Percentiles rank a stretch among this genome's conserved stretches.
These are phyloP conservation scores for Nyctibius bracteatus DNA, from an alignment of 2,113 vertebrate species.

Conservation along the genomic window DNA sequence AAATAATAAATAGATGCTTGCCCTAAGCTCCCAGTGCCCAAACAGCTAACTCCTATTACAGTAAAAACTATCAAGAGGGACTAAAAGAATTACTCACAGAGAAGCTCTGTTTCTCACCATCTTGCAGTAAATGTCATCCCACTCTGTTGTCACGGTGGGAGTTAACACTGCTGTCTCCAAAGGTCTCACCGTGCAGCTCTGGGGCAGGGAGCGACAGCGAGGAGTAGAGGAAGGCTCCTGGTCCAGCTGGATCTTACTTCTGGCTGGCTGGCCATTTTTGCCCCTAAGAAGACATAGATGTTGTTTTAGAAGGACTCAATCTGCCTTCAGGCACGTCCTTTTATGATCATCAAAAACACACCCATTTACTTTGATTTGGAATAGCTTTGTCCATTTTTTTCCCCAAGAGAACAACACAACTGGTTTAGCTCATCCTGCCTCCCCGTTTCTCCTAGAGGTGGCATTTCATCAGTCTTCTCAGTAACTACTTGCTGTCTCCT, in stretches of 20 bases:
- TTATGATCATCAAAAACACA: not conserved
- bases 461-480: not conserved
- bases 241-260: not conserved
- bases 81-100: not conserved
- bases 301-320: not conserved
- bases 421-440: not conserved
- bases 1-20: slow-evolving; percentile 41
- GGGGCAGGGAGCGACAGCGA: not conserved
- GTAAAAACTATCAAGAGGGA: slow-evolving; percentile 4
- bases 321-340: not conserved
- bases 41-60: not conserved
- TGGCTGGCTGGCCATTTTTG: not conserved
- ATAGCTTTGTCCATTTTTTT: not conserved
- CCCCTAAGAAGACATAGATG: not conserved
- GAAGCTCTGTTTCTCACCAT: not conserved
- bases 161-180: not conserved
- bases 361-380: not conserved
- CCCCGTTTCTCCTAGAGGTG: not conserved
- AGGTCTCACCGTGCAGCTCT: not conserved
- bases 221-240: not conserved
- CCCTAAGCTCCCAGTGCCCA: not conserved
- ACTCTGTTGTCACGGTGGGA: not conserved
- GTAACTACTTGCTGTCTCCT: not conserved
- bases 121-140: not conserved
- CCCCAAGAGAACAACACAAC: not conserved